Evolutionary conservation across 92 coral and sea anemone genomes (phyloP).

Genomic region (Parazoanthus darwini): DNA sequence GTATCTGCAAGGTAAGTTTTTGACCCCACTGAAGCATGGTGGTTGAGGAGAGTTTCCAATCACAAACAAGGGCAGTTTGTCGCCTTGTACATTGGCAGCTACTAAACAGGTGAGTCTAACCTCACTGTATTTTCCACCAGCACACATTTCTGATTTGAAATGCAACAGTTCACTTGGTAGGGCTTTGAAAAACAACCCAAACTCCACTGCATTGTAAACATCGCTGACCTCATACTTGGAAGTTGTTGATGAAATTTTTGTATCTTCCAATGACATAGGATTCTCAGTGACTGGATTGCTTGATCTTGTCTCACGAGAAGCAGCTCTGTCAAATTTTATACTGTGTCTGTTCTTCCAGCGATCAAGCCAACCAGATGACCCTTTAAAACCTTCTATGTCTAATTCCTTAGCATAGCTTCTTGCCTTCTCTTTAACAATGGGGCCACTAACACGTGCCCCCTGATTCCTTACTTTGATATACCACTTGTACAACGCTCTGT

Average conservation of each 20-base stretch:
- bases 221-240: constrained; percentile 32
- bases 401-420: not conserved
- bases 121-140: not conserved
- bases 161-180: constrained; percentile 44
- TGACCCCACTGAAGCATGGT: constrained; percentile 22
- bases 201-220: constrained; percentile 45
- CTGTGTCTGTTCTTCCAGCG: constrained; percentile 52
- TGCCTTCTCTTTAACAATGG: constrained; percentile 12
- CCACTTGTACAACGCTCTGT: constrained; percentile 46
- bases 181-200: constrained; percentile 51
- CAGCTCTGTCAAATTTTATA: constrained; percentile 25
- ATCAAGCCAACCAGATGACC: constrained; percentile 38
- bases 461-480: not conserved
- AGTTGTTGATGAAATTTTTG: constrained; percentile 1
- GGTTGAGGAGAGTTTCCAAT: constrained; percentile 37
- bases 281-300: constrained; percentile 29
- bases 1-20: constrained; percentile 40
- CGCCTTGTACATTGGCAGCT: constrained; percentile 26
- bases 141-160: constrained; percentile 15
- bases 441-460: constrained; percentile 7
- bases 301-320: constrained; percentile 21
- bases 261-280: constrained; percentile 37
- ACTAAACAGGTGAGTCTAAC: constrained; percentile 20
- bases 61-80: constrained; percentile 41
- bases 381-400: constrained; percentile 9